Percentiles rank a stretch among this genome's conserved stretches.
These are phyloP conservation scores for Torymus tubicola DNA, from an alignment of 2,888 invertebrate species.

Conservation along the genomic window DNA sequence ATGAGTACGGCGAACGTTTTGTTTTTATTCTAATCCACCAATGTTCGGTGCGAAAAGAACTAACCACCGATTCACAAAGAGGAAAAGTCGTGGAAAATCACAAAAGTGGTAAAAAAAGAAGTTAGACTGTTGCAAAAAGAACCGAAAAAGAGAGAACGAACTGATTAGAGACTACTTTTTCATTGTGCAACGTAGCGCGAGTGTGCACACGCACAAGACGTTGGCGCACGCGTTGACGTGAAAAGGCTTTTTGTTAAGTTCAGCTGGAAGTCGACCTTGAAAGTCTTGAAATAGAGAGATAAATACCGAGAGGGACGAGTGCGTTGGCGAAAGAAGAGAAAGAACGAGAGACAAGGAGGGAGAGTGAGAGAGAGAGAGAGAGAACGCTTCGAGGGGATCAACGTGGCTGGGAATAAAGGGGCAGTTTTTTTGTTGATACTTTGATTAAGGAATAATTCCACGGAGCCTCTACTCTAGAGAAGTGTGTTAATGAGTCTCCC, in stretches of 20 bases:
- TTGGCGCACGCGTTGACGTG: not conserved
- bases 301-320: constrained; percentile 20
- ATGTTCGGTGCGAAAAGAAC: not conserved
- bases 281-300: constrained; percentile 44
- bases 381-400: too few relatives aligned
- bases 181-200: not conserved
- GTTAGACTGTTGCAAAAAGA: not conserved
- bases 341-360: not conserved
- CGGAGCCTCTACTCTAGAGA: too few relatives aligned
- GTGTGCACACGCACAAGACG: not conserved
- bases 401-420: too few relatives aligned
- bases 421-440: too few relatives aligned
- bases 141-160: not conserved
- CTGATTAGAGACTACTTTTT: constrained; percentile 31
- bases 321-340: not conserved
- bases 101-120: constrained; percentile 1
- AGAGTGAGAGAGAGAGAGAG: too few relatives aligned
- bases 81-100: constrained; percentile 12
- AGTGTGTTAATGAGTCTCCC: too few relatives aligned
- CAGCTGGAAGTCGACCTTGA: constrained; percentile 38
- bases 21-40: constrained; percentile 9
- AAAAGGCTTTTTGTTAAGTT: constrained; percentile 29
- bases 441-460: too few relatives aligned
- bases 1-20: not conserved
- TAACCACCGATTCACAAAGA: too few relatives aligned